Evolutionary conservation across 1,140 invertebrate species (phyloP).

Genomic region (Heliconius hewitsoni): DNA sequence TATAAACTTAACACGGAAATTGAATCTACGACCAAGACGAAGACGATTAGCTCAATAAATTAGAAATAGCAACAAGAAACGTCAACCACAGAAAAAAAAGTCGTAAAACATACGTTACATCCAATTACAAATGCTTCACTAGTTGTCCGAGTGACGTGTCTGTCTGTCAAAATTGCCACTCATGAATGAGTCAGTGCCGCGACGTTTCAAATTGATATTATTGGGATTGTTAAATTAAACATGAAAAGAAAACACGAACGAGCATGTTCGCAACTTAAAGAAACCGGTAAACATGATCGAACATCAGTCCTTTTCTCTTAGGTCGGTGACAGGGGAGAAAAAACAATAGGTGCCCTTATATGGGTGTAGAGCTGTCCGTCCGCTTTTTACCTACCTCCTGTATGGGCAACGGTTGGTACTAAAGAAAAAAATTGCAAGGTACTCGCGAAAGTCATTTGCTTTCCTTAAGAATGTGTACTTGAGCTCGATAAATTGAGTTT

Average conservation of each 20-base stretch:
- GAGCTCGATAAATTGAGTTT: slow-evolving; percentile 38
- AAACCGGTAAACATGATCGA: slow-evolving; percentile 50
- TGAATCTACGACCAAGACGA: no score
- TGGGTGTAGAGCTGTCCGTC: slow-evolving; percentile 33
- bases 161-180: background rate
- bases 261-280: slow-evolving; percentile 41
- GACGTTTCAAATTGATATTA: slow-evolving; percentile 11
- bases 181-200: slow-evolving; percentile 16
- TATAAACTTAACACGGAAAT: no score
- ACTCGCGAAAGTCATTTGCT: slow-evolving; percentile 41
- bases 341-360: slow-evolving; percentile 52
- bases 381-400: slow-evolving; percentile 44
- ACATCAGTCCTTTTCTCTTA: slow-evolving; percentile 42
- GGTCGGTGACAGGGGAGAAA: slow-evolving; percentile 41
- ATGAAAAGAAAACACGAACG: slow-evolving; percentile 29
- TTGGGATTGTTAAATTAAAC: slow-evolving; percentile 16
- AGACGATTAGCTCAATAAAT: no score
- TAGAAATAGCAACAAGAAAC: background rate
- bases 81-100: background rate
- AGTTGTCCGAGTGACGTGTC: slow-evolving; percentile 6
- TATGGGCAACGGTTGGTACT: slow-evolving; percentile 44
- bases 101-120: background rate
- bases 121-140: background rate
- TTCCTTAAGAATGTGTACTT: slow-evolving; percentile 42
- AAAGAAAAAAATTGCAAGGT: slow-evolving; percentile 36